Evolutionary conservation across 2,113 vertebrate species (phyloP).

Genomic region (Litocranius walleri): DNA sequence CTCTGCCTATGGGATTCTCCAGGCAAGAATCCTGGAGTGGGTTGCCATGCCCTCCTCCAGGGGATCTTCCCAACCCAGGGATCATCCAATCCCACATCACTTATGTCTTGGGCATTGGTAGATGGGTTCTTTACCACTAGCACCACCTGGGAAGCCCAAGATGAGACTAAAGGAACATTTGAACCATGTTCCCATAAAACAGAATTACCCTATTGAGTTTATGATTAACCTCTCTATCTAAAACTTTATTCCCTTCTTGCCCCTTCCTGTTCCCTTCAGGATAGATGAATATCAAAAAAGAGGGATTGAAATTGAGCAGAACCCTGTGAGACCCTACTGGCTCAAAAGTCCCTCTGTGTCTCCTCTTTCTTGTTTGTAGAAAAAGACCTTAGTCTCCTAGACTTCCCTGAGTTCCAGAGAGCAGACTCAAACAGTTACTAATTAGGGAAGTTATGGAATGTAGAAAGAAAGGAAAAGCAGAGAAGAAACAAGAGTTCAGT

Average conservation of each 20-base stretch:
- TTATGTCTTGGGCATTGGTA: background rate
- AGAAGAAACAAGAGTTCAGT: background rate
- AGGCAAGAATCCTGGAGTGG: background rate
- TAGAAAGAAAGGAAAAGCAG: background rate
- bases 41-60: background rate
- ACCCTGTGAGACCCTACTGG: background rate
- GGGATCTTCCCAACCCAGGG: background rate
- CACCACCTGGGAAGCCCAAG: background rate
- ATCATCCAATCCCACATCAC: background rate
- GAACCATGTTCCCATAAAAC: background rate
- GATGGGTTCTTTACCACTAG: background rate
- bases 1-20: background rate
- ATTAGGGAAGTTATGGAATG: background rate
- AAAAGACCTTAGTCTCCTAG: background rate
- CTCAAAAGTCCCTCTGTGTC: background rate
- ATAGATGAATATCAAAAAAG: background rate
- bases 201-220: background rate
- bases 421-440: background rate
- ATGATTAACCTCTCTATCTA: background rate
- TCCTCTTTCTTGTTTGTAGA: background rate
- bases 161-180: background rate
- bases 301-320: background rate
- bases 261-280: background rate
- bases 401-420: background rate
- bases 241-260: background rate